Evolutionary conservation across 35 echinoderm and acorn worm genomes (phyloP).

Genomic region (Chiridota heheva): DNA sequence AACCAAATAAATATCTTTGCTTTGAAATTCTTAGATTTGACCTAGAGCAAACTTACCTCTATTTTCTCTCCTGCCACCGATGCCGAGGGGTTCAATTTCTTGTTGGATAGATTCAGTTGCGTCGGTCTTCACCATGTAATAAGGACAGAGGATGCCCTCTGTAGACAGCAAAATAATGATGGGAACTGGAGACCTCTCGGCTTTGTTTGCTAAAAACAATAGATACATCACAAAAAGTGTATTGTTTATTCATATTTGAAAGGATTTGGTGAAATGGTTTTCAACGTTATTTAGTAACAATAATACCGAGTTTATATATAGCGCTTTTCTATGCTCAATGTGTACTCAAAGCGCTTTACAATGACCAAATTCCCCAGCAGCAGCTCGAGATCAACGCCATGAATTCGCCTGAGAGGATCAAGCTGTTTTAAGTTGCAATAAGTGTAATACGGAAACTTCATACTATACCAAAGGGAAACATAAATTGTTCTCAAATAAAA

Average conservation of each 20-base stretch:
- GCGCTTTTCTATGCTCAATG: too few species aligned
- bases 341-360: too few species aligned
- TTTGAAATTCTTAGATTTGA: too few species aligned
- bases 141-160: conserved; percentile 94
- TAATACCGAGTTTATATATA: too few species aligned
- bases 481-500: too few species aligned
- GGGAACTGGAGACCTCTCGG: conserved; percentile 55
- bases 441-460: too few species aligned
- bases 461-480: too few species aligned
- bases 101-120: conserved; percentile 39
- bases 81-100: conserved; percentile 63
- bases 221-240: not conserved
- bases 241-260: not conserved
- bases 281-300: not conserved
- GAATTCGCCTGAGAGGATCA: too few species aligned
- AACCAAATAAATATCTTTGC: too few species aligned
- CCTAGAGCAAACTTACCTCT: conserved; percentile 23
- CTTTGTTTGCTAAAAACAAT: conserved; percentile 10
- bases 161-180: conserved; percentile 77
- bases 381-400: too few species aligned
- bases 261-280: not conserved
- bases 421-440: too few species aligned
- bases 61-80: conserved; percentile 63
- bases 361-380: too few species aligned
- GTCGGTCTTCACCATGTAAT: conserved; percentile 69